These are phyloP conservation scores for Perithous albicinctus DNA, from an alignment of 2,888 invertebrate genomes.

Conservation along the genomic window DNA sequence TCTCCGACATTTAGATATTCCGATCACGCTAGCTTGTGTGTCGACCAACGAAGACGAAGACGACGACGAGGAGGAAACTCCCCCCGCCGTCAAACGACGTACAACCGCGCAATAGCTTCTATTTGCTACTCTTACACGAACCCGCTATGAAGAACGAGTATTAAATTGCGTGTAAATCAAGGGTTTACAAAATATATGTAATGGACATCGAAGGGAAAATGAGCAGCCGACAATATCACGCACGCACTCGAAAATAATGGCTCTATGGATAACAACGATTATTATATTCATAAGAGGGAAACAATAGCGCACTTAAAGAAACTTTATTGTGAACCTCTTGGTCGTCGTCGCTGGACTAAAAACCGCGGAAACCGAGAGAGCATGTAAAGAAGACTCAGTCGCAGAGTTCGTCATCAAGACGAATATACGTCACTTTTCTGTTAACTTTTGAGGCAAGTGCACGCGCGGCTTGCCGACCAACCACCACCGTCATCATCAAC, in stretches of 20 bases:
- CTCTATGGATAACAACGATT: no score
- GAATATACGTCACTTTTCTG: conserved; percentile 57
- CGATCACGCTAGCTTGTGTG: conserved; percentile 51
- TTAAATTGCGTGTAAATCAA: no score
- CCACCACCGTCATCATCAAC: conserved; percentile 6
- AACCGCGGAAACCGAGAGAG: background rate
- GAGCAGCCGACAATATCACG: background rate
- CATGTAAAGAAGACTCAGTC: background rate
- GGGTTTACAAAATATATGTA: conserved; percentile 22
- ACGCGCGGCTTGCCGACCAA: conserved; percentile 43
- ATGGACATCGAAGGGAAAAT: background rate
- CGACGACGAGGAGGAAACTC: no score
- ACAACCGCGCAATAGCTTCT: no score
- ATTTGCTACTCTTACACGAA: no score
- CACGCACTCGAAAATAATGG: background rate
- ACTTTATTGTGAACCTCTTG: background rate
- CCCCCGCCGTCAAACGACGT: no score
- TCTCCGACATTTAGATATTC: conserved; percentile 45
- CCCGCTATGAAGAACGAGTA: no score
- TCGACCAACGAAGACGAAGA: no score
- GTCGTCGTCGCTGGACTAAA: conserved; percentile 1
- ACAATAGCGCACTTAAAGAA: background rate
- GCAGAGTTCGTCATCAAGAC: background rate
- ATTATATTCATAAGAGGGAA: background rate
- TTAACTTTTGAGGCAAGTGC: conserved; percentile 63